Evolutionary conservation across 2,797 vertebrate species (phyloP).

Genomic region (Chromobotia macracanthus): DNA sequence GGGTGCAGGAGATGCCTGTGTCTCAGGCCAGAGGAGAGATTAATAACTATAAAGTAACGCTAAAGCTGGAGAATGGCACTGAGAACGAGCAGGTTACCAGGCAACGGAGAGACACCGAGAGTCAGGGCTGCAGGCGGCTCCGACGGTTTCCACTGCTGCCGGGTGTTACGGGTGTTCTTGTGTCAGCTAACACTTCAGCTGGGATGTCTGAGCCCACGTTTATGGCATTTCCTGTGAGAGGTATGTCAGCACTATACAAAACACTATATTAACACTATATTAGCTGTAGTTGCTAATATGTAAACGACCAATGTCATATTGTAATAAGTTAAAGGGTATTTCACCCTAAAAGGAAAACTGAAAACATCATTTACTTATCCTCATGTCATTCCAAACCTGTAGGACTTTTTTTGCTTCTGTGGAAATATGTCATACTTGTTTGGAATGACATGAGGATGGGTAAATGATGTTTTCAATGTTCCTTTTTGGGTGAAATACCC

Average conservation of each 20-base stretch:
- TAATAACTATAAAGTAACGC: conserved; percentile 63
- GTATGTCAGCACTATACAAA: conserved; percentile 58
- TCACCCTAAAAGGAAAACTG: too few relatives aligned
- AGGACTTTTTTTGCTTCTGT: too few relatives aligned
- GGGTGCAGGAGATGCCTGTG: conserved; percentile 65
- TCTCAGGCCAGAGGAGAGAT: conserved; percentile 66
- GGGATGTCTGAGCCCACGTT: conserved; percentile 38
- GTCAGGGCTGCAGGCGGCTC: neutral
- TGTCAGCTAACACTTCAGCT: conserved; percentile 35
- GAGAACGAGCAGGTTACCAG: neutral
- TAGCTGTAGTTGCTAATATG: neutral
- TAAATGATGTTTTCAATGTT: too few relatives aligned
- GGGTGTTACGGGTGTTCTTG: conserved; percentile 27
- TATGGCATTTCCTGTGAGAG: conserved; percentile 34
- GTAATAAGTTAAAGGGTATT: too few relatives aligned
- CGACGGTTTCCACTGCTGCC: conserved; percentile 19
- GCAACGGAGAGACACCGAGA: neutral
- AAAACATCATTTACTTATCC: too few relatives aligned
- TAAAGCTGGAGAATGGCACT: conserved; percentile 51
- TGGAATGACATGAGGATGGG: too few relatives aligned
- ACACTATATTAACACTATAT: neutral
- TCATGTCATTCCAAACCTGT: too few relatives aligned
- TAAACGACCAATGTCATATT: too few relatives aligned
- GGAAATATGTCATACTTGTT: too few relatives aligned
- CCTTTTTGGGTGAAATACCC: too few relatives aligned